These are phyloP conservation scores for Heloderma charlesbogerti DNA, from an alignment of 2,113 vertebrate genomes.

Conservation along the genomic window DNA sequence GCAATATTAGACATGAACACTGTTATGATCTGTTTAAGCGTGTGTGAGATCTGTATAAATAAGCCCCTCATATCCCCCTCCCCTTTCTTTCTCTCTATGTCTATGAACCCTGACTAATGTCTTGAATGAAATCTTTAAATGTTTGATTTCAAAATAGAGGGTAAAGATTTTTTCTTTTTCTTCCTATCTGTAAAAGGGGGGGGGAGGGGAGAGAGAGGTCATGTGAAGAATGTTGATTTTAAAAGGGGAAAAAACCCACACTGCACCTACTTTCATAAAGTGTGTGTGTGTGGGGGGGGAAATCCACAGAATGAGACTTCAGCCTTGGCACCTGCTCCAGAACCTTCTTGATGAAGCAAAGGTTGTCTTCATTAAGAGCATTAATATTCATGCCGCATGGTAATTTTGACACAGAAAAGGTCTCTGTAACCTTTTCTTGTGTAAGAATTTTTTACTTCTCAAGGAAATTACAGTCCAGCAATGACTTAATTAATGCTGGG, in stretches of 20 bases:
- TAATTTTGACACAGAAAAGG: conserved; percentile 99
- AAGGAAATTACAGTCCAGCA: conserved; percentile 99
- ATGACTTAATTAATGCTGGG: conserved; percentile 99
- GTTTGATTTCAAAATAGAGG: conserved; percentile 72
- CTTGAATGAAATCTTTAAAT: conserved; percentile 71
- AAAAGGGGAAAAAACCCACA: conserved; percentile 76
- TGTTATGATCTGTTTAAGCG: conserved; percentile 63
- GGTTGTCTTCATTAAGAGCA: conserved; percentile 99
- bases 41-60: conserved; percentile 63
- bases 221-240: conserved; percentile 85
- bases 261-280: conserved; percentile 80
- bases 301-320: conserved; percentile 89
- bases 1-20: conserved; percentile 26
- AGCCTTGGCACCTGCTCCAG: conserved; percentile 95
- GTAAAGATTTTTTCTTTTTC: conserved; percentile 37
- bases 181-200: conserved; percentile 19
- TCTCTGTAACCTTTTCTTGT: conserved; percentile 99
- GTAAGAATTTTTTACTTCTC: conserved; percentile 99
- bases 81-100: conserved; percentile 16
- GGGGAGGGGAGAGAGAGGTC: conserved; percentile 38
- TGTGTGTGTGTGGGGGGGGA: conserved; percentile 50
- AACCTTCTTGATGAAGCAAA: conserved; percentile 98
- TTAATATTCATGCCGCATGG: conserved; percentile 99
- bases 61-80: conserved; percentile 47
- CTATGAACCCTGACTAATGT: conserved; percentile 70